Evolutionary conservation across 1,140 invertebrate species (phyloP).

Genomic region (Linepithema humile): DNA sequence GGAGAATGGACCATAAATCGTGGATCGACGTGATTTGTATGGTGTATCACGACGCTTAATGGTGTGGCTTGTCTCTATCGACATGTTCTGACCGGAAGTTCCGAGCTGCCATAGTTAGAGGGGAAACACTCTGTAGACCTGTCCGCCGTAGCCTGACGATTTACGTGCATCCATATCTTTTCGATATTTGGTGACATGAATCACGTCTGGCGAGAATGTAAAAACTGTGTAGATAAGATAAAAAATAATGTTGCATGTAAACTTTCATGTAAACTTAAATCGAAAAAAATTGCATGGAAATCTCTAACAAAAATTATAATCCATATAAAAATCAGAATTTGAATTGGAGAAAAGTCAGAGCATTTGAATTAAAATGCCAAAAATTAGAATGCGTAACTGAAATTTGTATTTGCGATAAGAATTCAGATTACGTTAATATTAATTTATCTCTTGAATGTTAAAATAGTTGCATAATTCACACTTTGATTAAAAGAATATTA

Average conservation of each 20-base stretch:
- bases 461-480: not conserved
- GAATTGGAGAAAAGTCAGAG: not conserved
- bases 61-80: constrained; percentile 76
- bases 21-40: constrained; percentile 81
- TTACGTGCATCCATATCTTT: constrained; percentile 66
- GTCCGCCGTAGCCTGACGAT: constrained; percentile 58
- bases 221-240: not conserved
- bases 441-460: not conserved
- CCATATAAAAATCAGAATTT: not conserved
- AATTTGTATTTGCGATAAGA: not conserved
- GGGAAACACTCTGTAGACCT: constrained; percentile 61
- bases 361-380: not conserved
- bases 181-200: constrained; percentile 29
- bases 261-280: not conserved
- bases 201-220: not conserved
- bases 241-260: not conserved
- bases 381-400: not conserved
- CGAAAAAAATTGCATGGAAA: not conserved
- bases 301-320: not conserved
- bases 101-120: constrained; percentile 66
- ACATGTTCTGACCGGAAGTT: constrained; percentile 69
- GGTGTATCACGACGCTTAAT: constrained; percentile 77
- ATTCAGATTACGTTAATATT: not conserved
- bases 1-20: constrained; percentile 77
- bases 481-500: not conserved